A percentile compares a stretch with the other conserved stretches of the same genome.
These are phyloP conservation scores for Lepidochitona cinerea DNA, from an alignment of 2,888 invertebrate species.

Conservation along the genomic window DNA sequence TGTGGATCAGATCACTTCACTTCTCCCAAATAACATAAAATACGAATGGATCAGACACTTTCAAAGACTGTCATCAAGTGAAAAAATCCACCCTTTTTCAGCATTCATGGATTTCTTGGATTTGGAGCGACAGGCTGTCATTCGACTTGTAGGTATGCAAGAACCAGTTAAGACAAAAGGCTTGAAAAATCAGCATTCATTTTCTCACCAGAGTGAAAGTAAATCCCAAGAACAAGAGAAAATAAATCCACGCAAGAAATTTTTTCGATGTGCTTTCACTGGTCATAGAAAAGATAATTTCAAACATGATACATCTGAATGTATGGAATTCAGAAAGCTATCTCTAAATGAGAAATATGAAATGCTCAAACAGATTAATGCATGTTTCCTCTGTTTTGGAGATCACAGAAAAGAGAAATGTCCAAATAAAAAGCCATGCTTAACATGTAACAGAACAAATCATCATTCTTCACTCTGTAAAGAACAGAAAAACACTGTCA, in stretches of 20 bases:
- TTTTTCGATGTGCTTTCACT: not conserved
- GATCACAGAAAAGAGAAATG: not conserved
- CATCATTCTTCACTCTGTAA: not conserved
- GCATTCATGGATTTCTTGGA: conserved; percentile 9
- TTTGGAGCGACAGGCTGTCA: not conserved
- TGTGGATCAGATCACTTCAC: not conserved
- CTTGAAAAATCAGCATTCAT: not conserved
- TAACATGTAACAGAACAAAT: not conserved
- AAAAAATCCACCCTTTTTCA: not conserved
- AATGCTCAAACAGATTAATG: not conserved
- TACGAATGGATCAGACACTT: conserved; percentile 10
- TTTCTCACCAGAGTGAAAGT: not conserved
- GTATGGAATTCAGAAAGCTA: not conserved
- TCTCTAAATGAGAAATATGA: not conserved
- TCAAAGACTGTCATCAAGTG: no score
- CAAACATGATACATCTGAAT: not conserved
- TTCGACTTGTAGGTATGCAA: not conserved
- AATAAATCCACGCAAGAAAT: not conserved
- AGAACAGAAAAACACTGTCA: not conserved
- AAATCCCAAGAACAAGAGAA: not conserved
- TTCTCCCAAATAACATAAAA: not conserved
- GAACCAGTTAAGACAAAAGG: no score
- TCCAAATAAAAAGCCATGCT: not conserved
- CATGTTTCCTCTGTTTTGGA: not conserved
- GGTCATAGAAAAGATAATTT: not conserved